These are phyloP conservation scores for Heteromyza rotundicornis DNA, from an alignment of 2,888 invertebrate genomes.

Conservation along the genomic window DNA sequence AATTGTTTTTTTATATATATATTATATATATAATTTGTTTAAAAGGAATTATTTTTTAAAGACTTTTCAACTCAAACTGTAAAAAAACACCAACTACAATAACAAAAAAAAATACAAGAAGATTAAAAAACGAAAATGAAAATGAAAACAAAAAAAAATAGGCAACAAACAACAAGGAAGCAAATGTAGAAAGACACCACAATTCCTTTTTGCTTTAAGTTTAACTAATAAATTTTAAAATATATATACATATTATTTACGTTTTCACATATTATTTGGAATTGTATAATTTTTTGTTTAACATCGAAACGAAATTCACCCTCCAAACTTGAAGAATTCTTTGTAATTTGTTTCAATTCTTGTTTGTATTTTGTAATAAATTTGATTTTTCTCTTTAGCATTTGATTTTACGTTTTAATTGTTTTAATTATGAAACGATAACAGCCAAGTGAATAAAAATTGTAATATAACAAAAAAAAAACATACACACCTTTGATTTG, in stretches of 20 bases:
- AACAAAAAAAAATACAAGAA: neutral
- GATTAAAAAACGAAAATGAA: too few species aligned
- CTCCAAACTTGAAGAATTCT: neutral
- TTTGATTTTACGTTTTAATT: neutral
- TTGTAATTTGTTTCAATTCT: neutral
- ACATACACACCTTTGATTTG: neutral
- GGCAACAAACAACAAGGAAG: too few species aligned
- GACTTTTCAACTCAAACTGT: conserved; percentile 43
- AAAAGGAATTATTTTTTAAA: neutral
- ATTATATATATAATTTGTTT: neutral
- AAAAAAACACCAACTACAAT: conserved; percentile 21
- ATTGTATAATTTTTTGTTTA: conserved; percentile 16
- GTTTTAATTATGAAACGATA: neutral
- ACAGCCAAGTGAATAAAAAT: conserved; percentile 1
- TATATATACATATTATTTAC: neutral
- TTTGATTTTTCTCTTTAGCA: neutral
- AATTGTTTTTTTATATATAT: neutral
- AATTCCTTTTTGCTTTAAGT: conserved; percentile 11
- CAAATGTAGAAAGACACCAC: neutral
- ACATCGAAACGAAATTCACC: conserved; percentile 19
- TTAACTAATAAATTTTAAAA: neutral
- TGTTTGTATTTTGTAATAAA: conserved; percentile 1
- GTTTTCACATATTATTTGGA: conserved; percentile 22
- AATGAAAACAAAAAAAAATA: too few species aligned
- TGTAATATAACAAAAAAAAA: neutral